A percentile compares a stretch with the other conserved stretches of the same genome.
Evolutionary conservation across 2,888 invertebrate genomes (phyloP).

Genomic region (Siphlonurus alternatus): DNA sequence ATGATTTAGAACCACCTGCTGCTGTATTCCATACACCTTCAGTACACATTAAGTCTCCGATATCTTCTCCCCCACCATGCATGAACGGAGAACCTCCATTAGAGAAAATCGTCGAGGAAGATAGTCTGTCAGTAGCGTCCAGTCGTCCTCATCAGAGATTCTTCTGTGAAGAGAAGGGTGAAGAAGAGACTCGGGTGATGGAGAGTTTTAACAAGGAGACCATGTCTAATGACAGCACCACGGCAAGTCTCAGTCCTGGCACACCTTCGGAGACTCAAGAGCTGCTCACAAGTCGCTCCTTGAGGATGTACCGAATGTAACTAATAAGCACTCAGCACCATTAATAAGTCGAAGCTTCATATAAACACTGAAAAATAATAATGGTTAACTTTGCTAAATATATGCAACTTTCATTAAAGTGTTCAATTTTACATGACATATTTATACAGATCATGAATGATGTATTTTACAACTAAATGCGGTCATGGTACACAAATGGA

Average conservation of each 20-base stretch:
- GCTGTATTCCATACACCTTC: background rate
- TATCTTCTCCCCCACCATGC: constrained; percentile 22
- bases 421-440: background rate
- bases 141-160: background rate
- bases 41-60: background rate
- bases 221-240: constrained; percentile 22
- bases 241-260: constrained; percentile 41
- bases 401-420: background rate
- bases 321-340: background rate
- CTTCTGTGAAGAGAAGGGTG: constrained; percentile 28
- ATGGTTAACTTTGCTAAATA: background rate
- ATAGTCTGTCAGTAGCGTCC: constrained; percentile 23
- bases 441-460: too few species aligned
- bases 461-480: too few species aligned
- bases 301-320: constrained; percentile 35
- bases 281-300: constrained; percentile 31
- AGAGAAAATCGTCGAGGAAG: constrained; percentile 56
- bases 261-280: constrained; percentile 52
- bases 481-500: too few species aligned
- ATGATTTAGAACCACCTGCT: background rate
- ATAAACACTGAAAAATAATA: background rate
- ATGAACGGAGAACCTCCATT: constrained; percentile 38
- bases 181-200: constrained; percentile 24
- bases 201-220: constrained; percentile 34
- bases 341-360: too few species aligned